A percentile compares a stretch with the other conserved stretches of the same genome.
These are phyloP conservation scores for Hypercompe scribonia DNA, from an alignment of 2,888 invertebrate species.

Conservation along the genomic window DNA sequence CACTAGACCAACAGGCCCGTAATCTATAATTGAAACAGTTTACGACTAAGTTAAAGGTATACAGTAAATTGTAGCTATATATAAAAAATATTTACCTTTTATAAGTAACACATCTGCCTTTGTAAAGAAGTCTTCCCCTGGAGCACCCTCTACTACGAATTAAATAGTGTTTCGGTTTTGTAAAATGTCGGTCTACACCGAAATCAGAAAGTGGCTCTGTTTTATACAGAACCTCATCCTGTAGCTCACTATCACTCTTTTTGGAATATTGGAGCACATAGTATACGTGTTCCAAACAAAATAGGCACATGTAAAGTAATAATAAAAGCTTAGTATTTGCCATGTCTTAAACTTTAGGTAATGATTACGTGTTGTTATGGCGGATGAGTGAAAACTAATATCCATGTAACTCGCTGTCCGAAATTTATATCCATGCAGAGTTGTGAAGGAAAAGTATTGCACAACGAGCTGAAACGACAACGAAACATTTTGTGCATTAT, in stretches of 20 bases:
- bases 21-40: background rate
- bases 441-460: slow-evolving; percentile 5
- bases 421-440: slow-evolving; percentile 2
- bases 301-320: slow-evolving; percentile 6
- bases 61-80: background rate
- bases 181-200: background rate
- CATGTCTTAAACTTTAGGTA: background rate
- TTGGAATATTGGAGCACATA: background rate
- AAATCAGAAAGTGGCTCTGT: background rate
- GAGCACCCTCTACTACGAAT: background rate
- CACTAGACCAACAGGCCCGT: too few species aligned
- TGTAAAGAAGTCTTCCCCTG: background rate
- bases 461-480: background rate
- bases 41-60: background rate
- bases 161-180: background rate
- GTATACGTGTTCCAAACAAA: slow-evolving; percentile 1
- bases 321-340: background rate
- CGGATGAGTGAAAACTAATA: background rate
- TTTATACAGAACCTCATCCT: background rate
- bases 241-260: background rate
- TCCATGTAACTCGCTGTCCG: too few species aligned
- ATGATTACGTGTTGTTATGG: background rate
- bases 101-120: slow-evolving; percentile 4
- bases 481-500: background rate
- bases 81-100: slow-evolving; percentile 3